Conservation (phyloP, 2,797 vertebrate genomes). For the Manis crassicaudata region DNA sequence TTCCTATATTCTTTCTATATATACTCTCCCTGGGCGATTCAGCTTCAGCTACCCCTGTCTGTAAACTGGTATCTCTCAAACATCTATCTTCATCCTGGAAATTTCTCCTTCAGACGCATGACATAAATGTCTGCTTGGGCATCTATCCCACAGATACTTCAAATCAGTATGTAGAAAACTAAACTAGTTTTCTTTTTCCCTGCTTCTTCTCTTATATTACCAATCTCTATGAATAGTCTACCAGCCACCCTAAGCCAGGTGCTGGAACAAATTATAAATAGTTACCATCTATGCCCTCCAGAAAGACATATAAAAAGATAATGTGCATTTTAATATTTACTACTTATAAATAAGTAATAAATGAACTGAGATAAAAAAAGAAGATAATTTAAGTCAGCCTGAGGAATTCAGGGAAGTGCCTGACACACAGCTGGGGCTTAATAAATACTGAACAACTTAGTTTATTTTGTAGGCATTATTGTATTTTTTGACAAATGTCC, state of each 20-base stretch:
- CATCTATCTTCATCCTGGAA: neutral
- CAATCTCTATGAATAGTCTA: neutral
- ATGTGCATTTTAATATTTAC: neutral
- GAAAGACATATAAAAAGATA: neutral
- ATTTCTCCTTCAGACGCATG: neutral
- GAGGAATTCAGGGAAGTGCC: neutral
- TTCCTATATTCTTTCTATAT: neutral
- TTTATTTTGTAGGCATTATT: neutral
- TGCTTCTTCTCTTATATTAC: neutral
- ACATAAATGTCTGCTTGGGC: neutral
- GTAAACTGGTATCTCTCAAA: neutral
- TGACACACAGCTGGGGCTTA: neutral
- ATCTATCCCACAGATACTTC: neutral
- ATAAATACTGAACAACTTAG: neutral
- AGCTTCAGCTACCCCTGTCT: neutral
- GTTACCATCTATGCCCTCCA: neutral
- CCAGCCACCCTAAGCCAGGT: neutral
- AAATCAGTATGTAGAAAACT: neutral
- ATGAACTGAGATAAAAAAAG: neutral
- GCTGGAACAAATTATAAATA: neutral
- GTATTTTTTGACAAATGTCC: neutral
- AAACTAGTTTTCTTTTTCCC: neutral
- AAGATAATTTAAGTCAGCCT: neutral
- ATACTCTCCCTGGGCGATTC: neutral
- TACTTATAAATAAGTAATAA: constrained; percentile 27